These are phyloP conservation scores for Dasyornis broadbenti DNA, from an alignment of 2,113 vertebrate species.

Conservation along the genomic window DNA sequence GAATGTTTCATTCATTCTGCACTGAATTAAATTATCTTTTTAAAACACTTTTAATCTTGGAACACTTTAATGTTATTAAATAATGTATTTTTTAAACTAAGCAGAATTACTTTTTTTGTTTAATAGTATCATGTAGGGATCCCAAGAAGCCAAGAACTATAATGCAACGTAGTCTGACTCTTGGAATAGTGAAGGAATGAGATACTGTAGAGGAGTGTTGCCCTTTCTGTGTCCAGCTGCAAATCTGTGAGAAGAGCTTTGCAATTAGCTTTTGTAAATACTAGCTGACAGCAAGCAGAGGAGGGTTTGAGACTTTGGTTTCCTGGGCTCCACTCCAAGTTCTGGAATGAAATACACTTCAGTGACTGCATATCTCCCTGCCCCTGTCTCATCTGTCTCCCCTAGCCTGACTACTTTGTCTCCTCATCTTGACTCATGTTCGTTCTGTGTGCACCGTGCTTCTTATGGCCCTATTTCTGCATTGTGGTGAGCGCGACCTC, in stretches of 20 bases:
- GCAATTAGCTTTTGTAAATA: constrained; percentile 35
- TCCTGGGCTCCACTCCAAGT: constrained; percentile 51
- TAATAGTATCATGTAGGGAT: not conserved
- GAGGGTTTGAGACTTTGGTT: not conserved
- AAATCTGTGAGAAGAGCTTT: constrained; percentile 1
- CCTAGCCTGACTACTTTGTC: not conserved
- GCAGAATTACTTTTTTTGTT: not conserved
- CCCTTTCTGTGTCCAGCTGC: not conserved
- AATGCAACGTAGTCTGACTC: not conserved
- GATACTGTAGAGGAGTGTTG: not conserved
- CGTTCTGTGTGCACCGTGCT: not conserved
- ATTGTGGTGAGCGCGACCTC: not conserved
- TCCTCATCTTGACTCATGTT: constrained; percentile 22
- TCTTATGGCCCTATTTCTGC: not conserved
- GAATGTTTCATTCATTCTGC: not conserved
- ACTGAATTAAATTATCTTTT: not conserved
- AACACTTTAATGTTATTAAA: not conserved
- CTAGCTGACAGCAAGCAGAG: constrained; percentile 12
- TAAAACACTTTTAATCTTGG: not conserved
- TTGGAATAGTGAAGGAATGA: not conserved
- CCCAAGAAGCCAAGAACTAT: not conserved
- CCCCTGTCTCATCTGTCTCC: constrained; percentile 13
- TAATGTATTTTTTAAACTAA: not conserved
- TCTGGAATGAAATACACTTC: constrained; percentile 26
- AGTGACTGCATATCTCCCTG: not conserved